Conservation (phyloP, 2,113 vertebrate species). For the Melanocharis versteri region DNA sequence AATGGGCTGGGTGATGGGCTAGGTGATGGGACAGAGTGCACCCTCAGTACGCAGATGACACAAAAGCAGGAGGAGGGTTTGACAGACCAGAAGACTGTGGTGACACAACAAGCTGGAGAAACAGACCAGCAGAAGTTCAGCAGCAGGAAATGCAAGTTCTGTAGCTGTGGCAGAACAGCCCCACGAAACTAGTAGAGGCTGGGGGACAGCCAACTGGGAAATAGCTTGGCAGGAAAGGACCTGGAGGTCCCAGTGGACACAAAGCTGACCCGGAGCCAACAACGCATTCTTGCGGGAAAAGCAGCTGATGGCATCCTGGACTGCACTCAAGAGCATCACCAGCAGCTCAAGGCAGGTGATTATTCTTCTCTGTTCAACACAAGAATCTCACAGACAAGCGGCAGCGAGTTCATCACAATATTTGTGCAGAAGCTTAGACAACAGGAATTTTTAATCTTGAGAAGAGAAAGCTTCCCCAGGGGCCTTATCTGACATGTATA, state of each 20-base stretch:
- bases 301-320: not conserved
- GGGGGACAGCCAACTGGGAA: not conserved
- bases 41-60: not conserved
- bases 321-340: not conserved
- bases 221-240: not conserved
- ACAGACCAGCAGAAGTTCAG: not conserved
- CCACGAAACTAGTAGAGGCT: not conserved
- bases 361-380: not conserved
- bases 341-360: not conserved
- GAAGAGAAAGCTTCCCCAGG: not conserved
- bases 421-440: not conserved
- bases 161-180: not conserved
- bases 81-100: not conserved
- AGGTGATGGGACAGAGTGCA: not conserved
- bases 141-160: not conserved
- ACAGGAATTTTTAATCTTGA: not conserved
- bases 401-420: accelerated
- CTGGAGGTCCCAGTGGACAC: not conserved
- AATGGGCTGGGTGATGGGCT: not conserved
- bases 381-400: accelerated
- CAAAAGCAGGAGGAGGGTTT: not conserved
- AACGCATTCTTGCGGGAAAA: not conserved
- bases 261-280: not conserved
- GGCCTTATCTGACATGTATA: not conserved
- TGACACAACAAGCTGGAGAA: not conserved